Evolutionary conservation across 2,888 invertebrate species (phyloP), one percentile per base, ranked within the genome.

Genomic region (Acleris cristana): DNA sequence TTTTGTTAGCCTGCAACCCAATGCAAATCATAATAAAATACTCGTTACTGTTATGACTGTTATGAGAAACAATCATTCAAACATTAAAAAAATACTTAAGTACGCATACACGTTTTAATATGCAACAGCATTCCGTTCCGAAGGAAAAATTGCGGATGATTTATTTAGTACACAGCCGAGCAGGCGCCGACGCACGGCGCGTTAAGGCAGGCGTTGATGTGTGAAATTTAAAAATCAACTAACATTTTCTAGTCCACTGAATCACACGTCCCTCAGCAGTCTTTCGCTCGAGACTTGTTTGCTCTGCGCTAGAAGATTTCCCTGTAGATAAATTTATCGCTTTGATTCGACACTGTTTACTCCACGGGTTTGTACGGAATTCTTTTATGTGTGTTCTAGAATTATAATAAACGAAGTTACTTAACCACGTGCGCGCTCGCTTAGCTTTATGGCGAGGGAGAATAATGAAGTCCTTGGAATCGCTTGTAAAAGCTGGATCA

Each of bases 141-240:
- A 58, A 48, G 65, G 48, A 62, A 65, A 53, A 63, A 44, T 44
- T 53, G 45, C 57, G 63, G 57, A 63, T 67, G 67, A 67, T 67
- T 67, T 63, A 67, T 67, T 67, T 66, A 26, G 30, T 26, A 58
- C 62, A 66, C 66, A 67, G 66, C 57, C 48, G 53, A 58, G 55
- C 57, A 30, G 66, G 56, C 53, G 62, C 18, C 53, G 70, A 70
- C 69, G 71, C 73, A 73, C 76, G 74, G 72, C 76, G 77, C 81
- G 86, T 87, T 85, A 83, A 85, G 81, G 82, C 72, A 80, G 71
- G 82, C 84, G 85, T 79, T 86, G 84, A 83, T 85, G 87, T 84
- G 85, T 88, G 86, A 89, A 90, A 90, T 91, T 89, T 90, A 90
- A 90, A 90, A 91, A 91, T 92, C 91, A 90, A 92, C 89, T 90